Evolutionary conservation across 2,797 vertebrate genomes (phyloP).

Genomic region (Liasis olivaceus): DNA sequence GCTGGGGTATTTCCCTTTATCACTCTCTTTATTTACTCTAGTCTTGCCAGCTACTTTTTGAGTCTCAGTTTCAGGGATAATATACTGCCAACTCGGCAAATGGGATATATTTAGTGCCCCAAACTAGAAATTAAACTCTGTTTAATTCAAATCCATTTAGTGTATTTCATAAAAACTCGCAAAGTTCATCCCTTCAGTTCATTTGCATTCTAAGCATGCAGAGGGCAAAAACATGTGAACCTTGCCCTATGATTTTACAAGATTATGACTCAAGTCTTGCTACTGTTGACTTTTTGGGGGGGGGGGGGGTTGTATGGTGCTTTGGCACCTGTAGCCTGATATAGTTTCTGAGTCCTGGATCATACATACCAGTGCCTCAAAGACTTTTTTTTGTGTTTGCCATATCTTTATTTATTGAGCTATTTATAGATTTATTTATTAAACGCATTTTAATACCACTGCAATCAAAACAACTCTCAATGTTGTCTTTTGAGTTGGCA

Average conservation of each 20-base stretch:
- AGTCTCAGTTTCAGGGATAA: background rate
- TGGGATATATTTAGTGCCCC: background rate
- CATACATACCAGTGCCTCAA: background rate
- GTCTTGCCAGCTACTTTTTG: background rate
- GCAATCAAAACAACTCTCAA: no score
- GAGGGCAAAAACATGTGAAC: background rate
- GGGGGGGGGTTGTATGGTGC: background rate
- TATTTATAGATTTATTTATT: no score
- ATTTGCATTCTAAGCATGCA: background rate
- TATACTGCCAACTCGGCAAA: background rate
- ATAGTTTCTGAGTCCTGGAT: background rate
- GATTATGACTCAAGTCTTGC: background rate
- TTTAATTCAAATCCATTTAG: background rate
- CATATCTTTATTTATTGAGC: no score
- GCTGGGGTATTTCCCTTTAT: background rate
- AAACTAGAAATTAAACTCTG: background rate
- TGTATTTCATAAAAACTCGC: background rate
- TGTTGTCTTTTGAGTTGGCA: no score
- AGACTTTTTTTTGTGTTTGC: no score
- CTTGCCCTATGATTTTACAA: background rate
- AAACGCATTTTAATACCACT: no score
- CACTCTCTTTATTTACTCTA: background rate
- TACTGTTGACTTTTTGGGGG: background rate
- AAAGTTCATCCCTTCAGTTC: background rate
- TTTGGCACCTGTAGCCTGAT: background rate